phyloP scores from a whole-genome alignment of 2,797 vertebrate species.

The Scomberomorus guttatus region DNA sequence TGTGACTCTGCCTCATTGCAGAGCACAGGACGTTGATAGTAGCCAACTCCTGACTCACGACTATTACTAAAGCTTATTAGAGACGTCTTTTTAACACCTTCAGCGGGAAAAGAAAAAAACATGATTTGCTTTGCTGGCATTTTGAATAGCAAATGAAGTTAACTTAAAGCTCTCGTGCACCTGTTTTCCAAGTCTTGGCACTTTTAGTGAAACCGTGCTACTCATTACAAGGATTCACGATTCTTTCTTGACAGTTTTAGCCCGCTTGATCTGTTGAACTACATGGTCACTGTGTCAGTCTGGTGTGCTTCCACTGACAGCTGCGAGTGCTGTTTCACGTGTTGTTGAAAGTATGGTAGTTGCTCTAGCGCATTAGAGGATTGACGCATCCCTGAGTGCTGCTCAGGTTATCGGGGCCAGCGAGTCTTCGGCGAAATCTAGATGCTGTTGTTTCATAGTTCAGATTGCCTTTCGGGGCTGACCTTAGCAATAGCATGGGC shows the following conservation, averaged over 20 bases:
- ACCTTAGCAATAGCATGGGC: not conserved
- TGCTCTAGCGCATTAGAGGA: conserved; percentile 57
- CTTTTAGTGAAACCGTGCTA: conserved; percentile 8
- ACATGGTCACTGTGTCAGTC: not conserved
- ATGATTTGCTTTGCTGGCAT: not conserved
- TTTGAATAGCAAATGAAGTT: conserved; percentile 7
- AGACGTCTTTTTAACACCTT: conserved; percentile 33
- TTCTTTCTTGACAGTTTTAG: conserved; percentile 22
- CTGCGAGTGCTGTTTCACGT: conserved; percentile 58
- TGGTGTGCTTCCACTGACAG: not conserved
- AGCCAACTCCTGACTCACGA: conserved; percentile 74
- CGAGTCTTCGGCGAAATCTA: conserved; percentile 35
- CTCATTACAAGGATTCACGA: not conserved
- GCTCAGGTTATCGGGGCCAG: conserved; percentile 52
- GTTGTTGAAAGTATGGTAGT: conserved; percentile 52
- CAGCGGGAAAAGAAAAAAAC: not conserved
- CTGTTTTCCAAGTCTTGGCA: not conserved
- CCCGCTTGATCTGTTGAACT: conserved; percentile 1
- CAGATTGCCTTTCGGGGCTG: not conserved
- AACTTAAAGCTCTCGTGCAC: not conserved
- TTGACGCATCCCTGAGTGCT: conserved; percentile 69
- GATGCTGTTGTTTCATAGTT: conserved; percentile 27
- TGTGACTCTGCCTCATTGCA: conserved; percentile 73
- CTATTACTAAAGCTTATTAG: conserved; percentile 39
- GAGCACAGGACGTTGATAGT: conserved; percentile 54